A percentile compares a stretch with the other conserved stretches of the same genome.
Evolutionary conservation across 2,797 vertebrate species (phyloP).

Genomic region (Glossophaga mutica): DNA sequence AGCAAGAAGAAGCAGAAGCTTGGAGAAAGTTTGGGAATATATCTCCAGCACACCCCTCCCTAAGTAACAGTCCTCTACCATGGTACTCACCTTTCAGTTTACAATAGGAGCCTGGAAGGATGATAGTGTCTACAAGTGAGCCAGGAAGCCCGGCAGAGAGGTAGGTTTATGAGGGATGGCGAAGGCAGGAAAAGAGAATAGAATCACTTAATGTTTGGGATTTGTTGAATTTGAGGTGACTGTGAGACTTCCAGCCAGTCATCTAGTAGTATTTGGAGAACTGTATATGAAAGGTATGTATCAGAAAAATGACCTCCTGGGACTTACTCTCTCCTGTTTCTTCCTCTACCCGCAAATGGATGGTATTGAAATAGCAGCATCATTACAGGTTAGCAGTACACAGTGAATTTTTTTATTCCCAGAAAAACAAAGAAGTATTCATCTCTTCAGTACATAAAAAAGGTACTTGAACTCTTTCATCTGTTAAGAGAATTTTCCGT

Average conservation of each 20-base stretch:
- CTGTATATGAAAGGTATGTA: not conserved
- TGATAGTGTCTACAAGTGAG: not conserved
- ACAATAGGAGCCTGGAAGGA: not conserved
- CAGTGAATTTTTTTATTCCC: not conserved
- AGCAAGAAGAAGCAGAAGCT: not conserved
- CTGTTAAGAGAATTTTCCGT: slow-evolving; percentile 25
- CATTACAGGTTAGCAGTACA: slow-evolving; percentile 17
- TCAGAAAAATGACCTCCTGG: not conserved
- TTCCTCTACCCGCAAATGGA: slow-evolving; percentile 18
- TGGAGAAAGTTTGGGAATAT: not conserved
- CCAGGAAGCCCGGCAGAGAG: not conserved
- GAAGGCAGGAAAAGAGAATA: not conserved
- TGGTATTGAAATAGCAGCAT: slow-evolving; percentile 23
- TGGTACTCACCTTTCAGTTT: not conserved
- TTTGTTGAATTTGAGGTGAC: not conserved
- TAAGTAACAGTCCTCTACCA: not conserved
- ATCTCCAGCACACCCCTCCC: not conserved
- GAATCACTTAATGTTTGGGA: not conserved
- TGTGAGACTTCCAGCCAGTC: not conserved
- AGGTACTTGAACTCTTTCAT: not conserved
- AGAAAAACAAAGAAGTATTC: slow-evolving; percentile 44
- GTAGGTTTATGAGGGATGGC: not conserved
- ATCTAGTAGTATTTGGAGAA: not conserved
- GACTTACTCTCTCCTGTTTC: slow-evolving; percentile 17
- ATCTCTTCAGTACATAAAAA: slow-evolving; percentile 18